Base-by-base conservation (phyloP, 2,113 vertebrate genomes). In the Gymnarchus niloticus region DNA sequence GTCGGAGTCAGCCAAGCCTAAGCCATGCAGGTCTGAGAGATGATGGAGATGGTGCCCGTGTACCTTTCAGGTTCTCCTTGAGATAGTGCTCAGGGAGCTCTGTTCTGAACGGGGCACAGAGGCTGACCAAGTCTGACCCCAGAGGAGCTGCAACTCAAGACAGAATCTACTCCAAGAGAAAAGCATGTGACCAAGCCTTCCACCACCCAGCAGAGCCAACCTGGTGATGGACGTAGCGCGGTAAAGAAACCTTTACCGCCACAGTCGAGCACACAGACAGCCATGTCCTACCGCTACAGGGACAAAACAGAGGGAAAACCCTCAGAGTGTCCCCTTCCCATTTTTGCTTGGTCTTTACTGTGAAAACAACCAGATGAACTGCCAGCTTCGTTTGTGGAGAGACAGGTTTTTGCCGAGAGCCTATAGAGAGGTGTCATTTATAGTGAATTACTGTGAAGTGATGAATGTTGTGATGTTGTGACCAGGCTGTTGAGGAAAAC, bases 11-110 rank as follows among this genome's bases (percentile, higher is more conserved):
- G 6, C 33, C 33, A 73, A 41, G 65, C 5, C 33, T n/a, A n/a
- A 73, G 12, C 65, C 65, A 73, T 73, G 65, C 33, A 73, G 33
- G 33, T 73, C 65, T 73, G 41, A 14, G 8, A 49, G 80, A 12
- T 28, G n/a, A 41, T 48, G 76, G 44, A 19, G 46, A 23, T 41
- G 21, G 19, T 3, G 23, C 23, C 56, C 37, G 10, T 84, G 41
- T 51, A 21, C 8, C 8, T 59, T 65, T 56, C 89, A 99, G 98
- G 95, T 98, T 48, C 90, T 99, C 92, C 93, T 99, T 94, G 97
- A 99, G 93, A 94, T 99, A 95, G 92, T 98, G 91, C 95, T 99
- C 76, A 95, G 93, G 87, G 98, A 99, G 89, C 91, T 99, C 86
- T 99, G 96, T 91, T 96, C 98, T 85, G 98, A 99, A 92, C 94